phyloP scores from a whole-genome alignment of 2,113 vertebrate species.

The Climacteris rufus region DNA sequence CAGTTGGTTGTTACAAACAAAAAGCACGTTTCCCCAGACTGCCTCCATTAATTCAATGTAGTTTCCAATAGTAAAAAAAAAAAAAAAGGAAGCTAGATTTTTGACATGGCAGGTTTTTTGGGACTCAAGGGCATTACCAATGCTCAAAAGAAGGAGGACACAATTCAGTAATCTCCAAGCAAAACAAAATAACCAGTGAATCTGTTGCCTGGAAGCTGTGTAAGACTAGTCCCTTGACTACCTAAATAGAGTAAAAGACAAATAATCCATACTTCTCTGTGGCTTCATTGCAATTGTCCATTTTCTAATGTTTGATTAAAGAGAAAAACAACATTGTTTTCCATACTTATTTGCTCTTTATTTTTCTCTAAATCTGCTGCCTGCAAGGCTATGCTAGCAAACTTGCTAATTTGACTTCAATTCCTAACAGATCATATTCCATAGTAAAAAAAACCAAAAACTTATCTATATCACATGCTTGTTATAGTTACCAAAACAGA shows the following conservation, averaged over 20 bases:
- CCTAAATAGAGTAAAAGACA: not conserved
- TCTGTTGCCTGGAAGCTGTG: not conserved
- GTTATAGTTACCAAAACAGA: not conserved
- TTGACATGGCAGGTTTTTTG: not conserved
- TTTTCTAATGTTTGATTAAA: not conserved
- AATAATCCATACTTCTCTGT: not conserved
- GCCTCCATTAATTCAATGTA: not conserved
- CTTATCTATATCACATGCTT: not conserved
- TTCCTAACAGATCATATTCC: not conserved
- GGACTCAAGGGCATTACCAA: not conserved
- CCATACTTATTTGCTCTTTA: not conserved
- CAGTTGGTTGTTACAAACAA: not conserved
- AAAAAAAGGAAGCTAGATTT: not conserved
- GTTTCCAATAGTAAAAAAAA: constrained; percentile 14
- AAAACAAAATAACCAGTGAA: not conserved
- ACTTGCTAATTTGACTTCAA: not conserved
- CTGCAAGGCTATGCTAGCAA: not conserved
- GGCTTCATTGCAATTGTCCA: not conserved
- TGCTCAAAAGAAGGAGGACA: not conserved
- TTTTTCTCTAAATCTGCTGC: not conserved
- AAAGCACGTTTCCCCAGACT: not conserved
- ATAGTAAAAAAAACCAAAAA: fast-evolving
- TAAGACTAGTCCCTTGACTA: not conserved
- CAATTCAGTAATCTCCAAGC: not conserved
- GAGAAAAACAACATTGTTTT: not conserved